phyloP scores from a whole-genome alignment of 2,888 invertebrate genomes.

The Conomelus anceps region DNA sequence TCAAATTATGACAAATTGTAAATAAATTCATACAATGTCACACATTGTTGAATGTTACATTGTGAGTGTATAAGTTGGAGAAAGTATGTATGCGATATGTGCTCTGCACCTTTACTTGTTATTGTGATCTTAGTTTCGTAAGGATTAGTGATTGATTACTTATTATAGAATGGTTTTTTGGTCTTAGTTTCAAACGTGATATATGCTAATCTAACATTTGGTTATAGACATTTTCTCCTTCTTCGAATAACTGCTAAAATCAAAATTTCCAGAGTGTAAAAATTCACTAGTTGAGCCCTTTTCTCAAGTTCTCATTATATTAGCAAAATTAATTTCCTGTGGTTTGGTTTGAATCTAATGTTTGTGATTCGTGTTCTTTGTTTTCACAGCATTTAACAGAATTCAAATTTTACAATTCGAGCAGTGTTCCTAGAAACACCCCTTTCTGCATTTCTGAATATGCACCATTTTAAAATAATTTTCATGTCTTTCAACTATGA shows the following conservation, averaged over 20 bases:
- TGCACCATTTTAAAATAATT: too few relatives aligned
- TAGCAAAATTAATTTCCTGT: too few relatives aligned
- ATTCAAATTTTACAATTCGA: too few relatives aligned
- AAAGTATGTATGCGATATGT: neutral
- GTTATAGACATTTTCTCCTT: neutral
- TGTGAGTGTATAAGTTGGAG: neutral
- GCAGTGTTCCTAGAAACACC: too few relatives aligned
- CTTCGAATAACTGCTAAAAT: neutral
- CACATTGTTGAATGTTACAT: neutral
- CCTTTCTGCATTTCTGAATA: too few relatives aligned
- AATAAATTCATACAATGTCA: neutral
- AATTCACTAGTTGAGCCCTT: neutral
- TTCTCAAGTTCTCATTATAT: too few relatives aligned
- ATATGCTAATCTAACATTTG: neutral
- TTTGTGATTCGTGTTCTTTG: too few relatives aligned
- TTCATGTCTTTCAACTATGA: too few relatives aligned
- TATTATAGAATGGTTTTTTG: neutral
- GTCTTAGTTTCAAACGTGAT: neutral
- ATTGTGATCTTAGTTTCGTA: slow-evolving; percentile 8
- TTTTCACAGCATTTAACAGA: too few relatives aligned
- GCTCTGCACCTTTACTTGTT: slow-evolving; percentile 10
- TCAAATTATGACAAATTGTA: neutral
- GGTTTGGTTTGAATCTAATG: too few relatives aligned
- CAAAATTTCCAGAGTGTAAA: neutral
- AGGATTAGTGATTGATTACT: neutral